Evolutionary conservation across 2,888 invertebrate genomes (phyloP).

Genomic region (Patella depressa): DNA sequence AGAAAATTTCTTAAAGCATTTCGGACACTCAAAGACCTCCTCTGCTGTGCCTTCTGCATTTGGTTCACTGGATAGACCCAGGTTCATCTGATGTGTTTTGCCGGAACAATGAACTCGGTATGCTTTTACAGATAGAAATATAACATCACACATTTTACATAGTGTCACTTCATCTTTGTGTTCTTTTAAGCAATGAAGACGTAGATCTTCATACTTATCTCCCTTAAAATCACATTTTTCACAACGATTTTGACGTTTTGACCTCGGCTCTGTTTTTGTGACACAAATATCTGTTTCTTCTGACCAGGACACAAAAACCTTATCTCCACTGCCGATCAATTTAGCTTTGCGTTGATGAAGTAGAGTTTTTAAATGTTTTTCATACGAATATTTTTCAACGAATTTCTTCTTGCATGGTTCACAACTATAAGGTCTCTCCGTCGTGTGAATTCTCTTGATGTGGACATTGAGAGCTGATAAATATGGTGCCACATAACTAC

Average conservation of each 20-base stretch:
- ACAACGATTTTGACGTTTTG: constrained; percentile 45
- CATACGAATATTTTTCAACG: constrained; percentile 35
- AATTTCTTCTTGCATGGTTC: constrained; percentile 46
- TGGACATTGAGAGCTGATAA: constrained; percentile 44
- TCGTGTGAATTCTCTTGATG: constrained; percentile 41
- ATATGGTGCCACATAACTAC: constrained; percentile 39
- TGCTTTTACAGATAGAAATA: constrained; percentile 57
- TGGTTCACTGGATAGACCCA: constrained; percentile 31
- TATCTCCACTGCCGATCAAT: background rate
- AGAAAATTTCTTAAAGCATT: constrained; percentile 60
- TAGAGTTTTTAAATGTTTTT: constrained; percentile 28
- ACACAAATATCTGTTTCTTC: constrained; percentile 6
- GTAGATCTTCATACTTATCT: constrained; percentile 50
- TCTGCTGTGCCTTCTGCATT: constrained; percentile 31
- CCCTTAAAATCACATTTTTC: constrained; percentile 60
- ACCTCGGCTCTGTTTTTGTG: background rate
- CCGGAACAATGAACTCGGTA: constrained; percentile 56
- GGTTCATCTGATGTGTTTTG: constrained; percentile 54
- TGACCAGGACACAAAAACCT: background rate
- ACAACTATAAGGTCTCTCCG: constrained; percentile 41
- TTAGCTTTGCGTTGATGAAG: constrained; percentile 26
- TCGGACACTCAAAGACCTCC: constrained; percentile 49
- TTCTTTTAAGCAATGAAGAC: constrained; percentile 57
- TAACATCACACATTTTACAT: constrained; percentile 60
- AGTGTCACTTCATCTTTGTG: constrained; percentile 55